Base-by-base conservation (phyloP, 2,888 invertebrate genomes). In the Trissolcus japonicus region DNA sequence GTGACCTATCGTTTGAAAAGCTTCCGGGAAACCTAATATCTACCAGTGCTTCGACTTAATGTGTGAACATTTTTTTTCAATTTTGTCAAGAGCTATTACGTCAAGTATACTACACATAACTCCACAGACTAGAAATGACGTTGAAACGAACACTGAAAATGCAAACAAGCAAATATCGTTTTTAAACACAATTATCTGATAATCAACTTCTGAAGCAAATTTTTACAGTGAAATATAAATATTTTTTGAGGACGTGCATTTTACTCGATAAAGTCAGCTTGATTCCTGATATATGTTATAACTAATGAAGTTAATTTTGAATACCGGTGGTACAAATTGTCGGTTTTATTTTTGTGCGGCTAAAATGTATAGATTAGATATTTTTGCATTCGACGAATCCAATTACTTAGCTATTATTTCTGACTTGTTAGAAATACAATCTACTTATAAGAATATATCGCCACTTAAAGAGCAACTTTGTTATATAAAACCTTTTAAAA, bases 21-120 rank as follows among this genome's bases (percentile, higher is more conserved):
- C 72, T 67, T 71, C 68, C 59, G 76, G 53, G 65, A 76, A 72
- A 76, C 72, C 76, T 76, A 71, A 72, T 77, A 77, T 77, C 68
- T 68, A 73, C 77, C 63, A 66, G 76, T 66, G 76, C 76, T 71
- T 61, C 63, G 77, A 77, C 77, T 77, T 77, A 71, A 76, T 77
- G 57, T 53, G 65, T 67, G 41, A 72, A 77, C 63, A n/a, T n/a
- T 77, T 76, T 35, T 72, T 67, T 72, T 67, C 76, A 62, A 72
- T 76, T 72, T 76, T 55, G 62, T 72, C 55, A 53, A 67, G 67
- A 72, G 63, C 67, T 67, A 59, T 67, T 56, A 61, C 65, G 62
- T 60, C 67, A 65, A 76, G 61, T 35, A 35, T 2, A 60, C 68
- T 60, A 55, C 35, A 9, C 60, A 62, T 46, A 40, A 9, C 9